phyloP scores from a whole-genome alignment of 2,797 vertebrate genomes.

The Bryconaethiops microstoma region DNA sequence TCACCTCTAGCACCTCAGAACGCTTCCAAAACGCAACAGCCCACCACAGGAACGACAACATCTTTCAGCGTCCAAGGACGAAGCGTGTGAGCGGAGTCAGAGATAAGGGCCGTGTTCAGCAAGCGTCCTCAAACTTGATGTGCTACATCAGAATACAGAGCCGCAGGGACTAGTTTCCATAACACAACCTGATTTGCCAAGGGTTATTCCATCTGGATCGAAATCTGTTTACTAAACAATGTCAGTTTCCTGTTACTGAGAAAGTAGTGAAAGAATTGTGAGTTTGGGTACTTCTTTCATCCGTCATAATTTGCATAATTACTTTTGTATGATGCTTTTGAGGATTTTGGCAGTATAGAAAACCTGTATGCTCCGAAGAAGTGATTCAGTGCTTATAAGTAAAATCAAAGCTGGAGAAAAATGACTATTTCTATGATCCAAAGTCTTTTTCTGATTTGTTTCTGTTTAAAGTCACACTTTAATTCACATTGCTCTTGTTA shows the following conservation, averaged over 20 bases:
- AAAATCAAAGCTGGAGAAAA: background rate
- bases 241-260: conserved; percentile 44
- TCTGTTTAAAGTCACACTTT: background rate
- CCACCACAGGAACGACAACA: conserved; percentile 25
- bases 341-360: conserved; percentile 24
- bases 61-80: conserved; percentile 11
- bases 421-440: background rate
- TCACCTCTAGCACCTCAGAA: conserved; percentile 56
- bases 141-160: background rate
- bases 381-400: background rate
- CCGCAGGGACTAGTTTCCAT: conserved; percentile 25
- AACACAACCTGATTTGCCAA: conserved; percentile 21
- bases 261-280: conserved; percentile 16
- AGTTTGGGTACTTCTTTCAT: conserved; percentile 25
- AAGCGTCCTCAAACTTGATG: background rate
- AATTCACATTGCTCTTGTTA: background rate
- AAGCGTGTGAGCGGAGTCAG: conserved; percentile 12
- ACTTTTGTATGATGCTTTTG: conserved; percentile 27
- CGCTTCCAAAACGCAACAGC: conserved; percentile 40
- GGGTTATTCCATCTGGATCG: conserved; percentile 31
- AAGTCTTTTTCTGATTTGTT: background rate
- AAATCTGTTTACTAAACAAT: conserved; percentile 46
- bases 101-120: background rate
- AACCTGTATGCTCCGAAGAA: conserved; percentile 7
- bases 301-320: conserved; percentile 25